Conservation (phyloP, 2,797 vertebrate species). For the Toxotes lorentzi region DNA sequence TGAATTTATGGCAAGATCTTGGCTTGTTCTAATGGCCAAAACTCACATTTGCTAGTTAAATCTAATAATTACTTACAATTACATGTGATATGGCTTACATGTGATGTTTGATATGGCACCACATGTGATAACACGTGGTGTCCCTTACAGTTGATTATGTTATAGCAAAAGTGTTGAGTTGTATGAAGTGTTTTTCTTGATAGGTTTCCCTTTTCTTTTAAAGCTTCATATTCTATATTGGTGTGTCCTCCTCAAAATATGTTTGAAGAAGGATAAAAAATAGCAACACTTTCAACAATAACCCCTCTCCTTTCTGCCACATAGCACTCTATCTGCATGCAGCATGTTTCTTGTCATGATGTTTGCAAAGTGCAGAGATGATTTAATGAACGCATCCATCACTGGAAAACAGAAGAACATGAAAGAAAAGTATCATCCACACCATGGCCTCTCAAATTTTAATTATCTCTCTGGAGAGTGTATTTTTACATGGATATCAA, state of each 20-base stretch:
- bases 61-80: background rate
- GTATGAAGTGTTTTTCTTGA: background rate
- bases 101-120: background rate
- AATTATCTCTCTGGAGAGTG: constrained; percentile 80
- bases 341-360: constrained; percentile 45
- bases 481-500: constrained; percentile 71
- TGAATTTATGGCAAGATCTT: constrained; percentile 31
- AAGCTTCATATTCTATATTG: constrained; percentile 16
- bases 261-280: constrained; percentile 43
- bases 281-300: constrained; percentile 45
- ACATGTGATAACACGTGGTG: background rate
- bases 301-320: constrained; percentile 17
- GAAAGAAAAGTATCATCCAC: constrained; percentile 67
- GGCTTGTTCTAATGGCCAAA: constrained; percentile 5
- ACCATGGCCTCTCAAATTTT: constrained; percentile 72
- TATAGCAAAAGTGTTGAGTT: background rate
- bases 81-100: background rate
- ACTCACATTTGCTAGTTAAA: constrained; percentile 9
- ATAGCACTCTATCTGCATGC: background rate
- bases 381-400: constrained; percentile 79
- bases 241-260: constrained; percentile 33
- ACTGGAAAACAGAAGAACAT: constrained; percentile 61
- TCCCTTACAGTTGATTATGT: background rate
- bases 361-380: constrained; percentile 68
- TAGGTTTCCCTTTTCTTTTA: constrained; percentile 33